These are phyloP conservation scores for Vidua macroura DNA, from an alignment of 2,113 vertebrate genomes.

Conservation along the genomic window DNA sequence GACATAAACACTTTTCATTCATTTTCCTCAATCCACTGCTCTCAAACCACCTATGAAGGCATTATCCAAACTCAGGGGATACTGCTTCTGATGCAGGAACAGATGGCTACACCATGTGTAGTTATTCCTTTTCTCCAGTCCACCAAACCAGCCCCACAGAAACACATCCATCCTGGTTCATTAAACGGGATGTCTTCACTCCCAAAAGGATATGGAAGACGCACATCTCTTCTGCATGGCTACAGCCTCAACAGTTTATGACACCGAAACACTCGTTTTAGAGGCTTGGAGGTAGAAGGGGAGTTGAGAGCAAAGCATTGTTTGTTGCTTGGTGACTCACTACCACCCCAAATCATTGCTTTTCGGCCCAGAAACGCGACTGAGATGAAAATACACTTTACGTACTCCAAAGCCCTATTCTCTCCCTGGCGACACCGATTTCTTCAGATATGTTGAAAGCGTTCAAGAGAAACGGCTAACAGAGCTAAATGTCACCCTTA, in stretches of 20 bases:
- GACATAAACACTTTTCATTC: fast-evolving
- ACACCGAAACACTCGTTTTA: neutral
- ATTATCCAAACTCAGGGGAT: neutral
- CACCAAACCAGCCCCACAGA: neutral
- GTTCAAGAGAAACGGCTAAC: neutral
- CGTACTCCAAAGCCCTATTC: fast-evolving
- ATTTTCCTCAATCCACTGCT: neutral
- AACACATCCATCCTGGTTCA: neutral
- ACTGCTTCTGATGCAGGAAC: neutral
- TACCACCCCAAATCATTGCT: neutral
- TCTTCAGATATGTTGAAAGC: fast-evolving
- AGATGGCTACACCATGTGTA: fast-evolving
- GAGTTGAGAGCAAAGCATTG: neutral
- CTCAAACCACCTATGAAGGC: neutral
- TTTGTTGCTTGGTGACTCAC: neutral
- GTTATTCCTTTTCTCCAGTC: neutral
- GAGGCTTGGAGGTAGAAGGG: neutral
- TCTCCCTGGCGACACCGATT: neutral
- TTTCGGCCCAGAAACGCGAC: neutral
- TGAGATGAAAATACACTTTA: neutral
- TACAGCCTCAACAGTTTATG: neutral
- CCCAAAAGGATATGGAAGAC: fast-evolving
- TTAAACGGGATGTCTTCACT: fast-evolving
- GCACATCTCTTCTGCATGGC: fast-evolving
- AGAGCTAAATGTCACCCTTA: neutral